phyloP scores from a whole-genome alignment of 1,140 invertebrate genomes.

The Orchesella cincta region DNA sequence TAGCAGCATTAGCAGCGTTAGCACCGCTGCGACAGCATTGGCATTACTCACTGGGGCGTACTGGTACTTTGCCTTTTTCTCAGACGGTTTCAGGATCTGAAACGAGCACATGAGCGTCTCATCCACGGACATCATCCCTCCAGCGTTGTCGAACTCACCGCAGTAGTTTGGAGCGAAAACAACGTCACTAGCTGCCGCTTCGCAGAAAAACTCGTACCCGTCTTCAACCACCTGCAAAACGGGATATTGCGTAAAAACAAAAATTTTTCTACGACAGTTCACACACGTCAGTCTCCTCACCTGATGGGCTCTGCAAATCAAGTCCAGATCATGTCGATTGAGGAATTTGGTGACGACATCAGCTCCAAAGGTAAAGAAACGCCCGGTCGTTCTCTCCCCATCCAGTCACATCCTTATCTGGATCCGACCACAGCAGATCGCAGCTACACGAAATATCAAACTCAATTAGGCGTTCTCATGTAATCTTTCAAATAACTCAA shows the following conservation, averaged over 20 bases:
- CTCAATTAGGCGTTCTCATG: background rate
- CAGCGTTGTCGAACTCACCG: constrained; percentile 82
- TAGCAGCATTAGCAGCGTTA: constrained; percentile 35
- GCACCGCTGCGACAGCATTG: no score
- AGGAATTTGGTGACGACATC: constrained; percentile 93
- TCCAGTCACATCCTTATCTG: constrained; percentile 70
- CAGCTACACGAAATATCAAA: constrained; percentile 50
- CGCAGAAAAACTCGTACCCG: constrained; percentile 98
- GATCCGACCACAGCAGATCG: constrained; percentile 62
- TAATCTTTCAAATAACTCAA: background rate
- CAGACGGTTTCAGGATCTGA: constrained; percentile 95
- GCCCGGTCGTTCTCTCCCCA: constrained; percentile 96
- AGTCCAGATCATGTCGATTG: constrained; percentile 91
- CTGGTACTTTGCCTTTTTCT: constrained; percentile 98
- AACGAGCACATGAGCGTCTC: constrained; percentile 99
- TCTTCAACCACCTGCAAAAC: constrained; percentile 85
- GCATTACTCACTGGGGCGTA: constrained; percentile 64
- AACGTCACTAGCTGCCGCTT: constrained; percentile 93
- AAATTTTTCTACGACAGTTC: background rate
- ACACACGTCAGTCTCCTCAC: constrained; percentile 54
- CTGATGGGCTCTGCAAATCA: constrained; percentile 96
- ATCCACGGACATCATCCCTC: constrained; percentile 99
- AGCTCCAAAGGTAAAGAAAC: constrained; percentile 92
- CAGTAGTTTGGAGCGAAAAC: constrained; percentile 79
- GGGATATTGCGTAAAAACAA: background rate